A percentile compares a stretch with the other conserved stretches of the same genome.
These are phyloP conservation scores for Mechanitis mazaeus DNA, from an alignment of 2,888 invertebrate species.

Conservation along the genomic window DNA sequence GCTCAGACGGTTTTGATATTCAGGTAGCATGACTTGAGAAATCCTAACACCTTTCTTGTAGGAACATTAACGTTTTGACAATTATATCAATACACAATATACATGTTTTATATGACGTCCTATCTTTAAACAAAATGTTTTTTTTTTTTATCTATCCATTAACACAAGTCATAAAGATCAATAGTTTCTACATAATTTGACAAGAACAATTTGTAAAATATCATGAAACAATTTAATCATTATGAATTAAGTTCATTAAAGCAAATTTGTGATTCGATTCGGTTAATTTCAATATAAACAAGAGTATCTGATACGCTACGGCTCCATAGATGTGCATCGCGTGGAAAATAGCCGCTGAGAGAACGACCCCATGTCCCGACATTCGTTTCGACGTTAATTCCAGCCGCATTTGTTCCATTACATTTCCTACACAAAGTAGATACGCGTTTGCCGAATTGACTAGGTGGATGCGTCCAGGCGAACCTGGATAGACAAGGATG, in stretches of 20 bases:
- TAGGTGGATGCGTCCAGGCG: conserved; percentile 75
- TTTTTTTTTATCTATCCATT: no score
- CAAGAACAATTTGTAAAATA: no score
- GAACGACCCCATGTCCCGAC: conserved; percentile 72
- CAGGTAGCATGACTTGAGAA: conserved; percentile 49
- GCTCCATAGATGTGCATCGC: conserved; percentile 66
- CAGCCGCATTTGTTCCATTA: conserved; percentile 77
- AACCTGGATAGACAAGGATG: conserved; percentile 56
- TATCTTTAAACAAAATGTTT: not conserved
- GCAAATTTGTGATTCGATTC: conserved; percentile 9
- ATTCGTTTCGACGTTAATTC: conserved; percentile 76
- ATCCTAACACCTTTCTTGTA: conserved; percentile 15
- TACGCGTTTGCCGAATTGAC: conserved; percentile 76
- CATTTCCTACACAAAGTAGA: conserved; percentile 77
- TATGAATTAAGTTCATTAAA: not conserved
- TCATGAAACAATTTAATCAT: not conserved
- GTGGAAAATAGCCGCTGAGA: conserved; percentile 72
- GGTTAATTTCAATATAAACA: conserved; percentile 14
- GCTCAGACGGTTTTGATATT: conserved; percentile 33
- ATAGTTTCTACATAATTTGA: no score
- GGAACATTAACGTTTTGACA: conserved; percentile 14
- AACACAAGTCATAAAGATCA: not conserved
- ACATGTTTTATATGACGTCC: not conserved
- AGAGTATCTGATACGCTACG: conserved; percentile 33
- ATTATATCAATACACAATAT: not conserved